A percentile compares a stretch with the other conserved stretches of the same genome.
phyloP scores from a whole-genome alignment of 2,113 vertebrate species.

The Columbina picui region DNA sequence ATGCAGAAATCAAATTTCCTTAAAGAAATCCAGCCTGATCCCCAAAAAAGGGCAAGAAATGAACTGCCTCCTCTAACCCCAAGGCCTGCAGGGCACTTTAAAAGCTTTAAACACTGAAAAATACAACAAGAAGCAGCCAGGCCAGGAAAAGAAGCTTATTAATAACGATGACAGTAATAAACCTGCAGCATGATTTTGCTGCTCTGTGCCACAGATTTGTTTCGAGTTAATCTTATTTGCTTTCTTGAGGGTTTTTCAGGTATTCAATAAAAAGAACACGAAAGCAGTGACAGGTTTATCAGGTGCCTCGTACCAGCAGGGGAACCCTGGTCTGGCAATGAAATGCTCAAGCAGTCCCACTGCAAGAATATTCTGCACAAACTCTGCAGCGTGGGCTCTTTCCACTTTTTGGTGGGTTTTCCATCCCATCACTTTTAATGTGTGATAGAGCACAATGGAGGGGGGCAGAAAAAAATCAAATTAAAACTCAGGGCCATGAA shows the following conservation, averaged over 20 bases:
- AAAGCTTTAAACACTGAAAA: neutral
- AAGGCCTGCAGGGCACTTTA: neutral
- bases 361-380: no score
- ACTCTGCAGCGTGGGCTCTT: neutral
- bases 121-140: neutral
- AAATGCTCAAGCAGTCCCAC: neutral
- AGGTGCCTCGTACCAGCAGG: neutral
- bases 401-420: neutral
- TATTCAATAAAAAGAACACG: neutral
- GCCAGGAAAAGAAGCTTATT: neutral
- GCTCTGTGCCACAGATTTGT: neutral
- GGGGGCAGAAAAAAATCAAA: neutral
- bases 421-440: rapidly evolving
- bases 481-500: neutral
- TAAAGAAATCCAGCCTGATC: neutral
- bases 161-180: neutral
- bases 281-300: neutral
- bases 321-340: neutral
- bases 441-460: rapidly evolving
- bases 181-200: neutral
- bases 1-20: neutral
- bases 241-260: constrained; percentile 6
- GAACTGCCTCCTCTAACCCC: neutral
- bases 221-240: constrained; percentile 20
- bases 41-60: neutral